Conservation (phyloP, 2,113 vertebrate genomes). For the Pseudopipra pipra region DNA sequence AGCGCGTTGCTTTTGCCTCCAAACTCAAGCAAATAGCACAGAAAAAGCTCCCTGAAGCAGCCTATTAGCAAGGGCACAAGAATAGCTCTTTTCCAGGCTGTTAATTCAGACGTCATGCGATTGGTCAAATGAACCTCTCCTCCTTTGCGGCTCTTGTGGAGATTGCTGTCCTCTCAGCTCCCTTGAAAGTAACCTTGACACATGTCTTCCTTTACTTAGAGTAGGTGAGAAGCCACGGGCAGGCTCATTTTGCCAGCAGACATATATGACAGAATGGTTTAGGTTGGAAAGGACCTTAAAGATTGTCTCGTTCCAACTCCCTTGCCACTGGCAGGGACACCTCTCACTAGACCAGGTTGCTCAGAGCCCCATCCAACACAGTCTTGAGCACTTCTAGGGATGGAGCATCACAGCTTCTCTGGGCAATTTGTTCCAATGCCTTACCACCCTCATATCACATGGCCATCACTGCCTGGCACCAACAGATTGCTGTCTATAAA, state of each 20-base stretch:
- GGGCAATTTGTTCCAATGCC: neutral
- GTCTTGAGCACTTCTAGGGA: neutral
- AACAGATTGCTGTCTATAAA: conserved; percentile 78
- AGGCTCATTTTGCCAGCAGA: conserved; percentile 74
- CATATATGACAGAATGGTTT: conserved; percentile 45
- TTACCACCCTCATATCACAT: conserved; percentile 52
- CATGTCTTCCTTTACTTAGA: conserved; percentile 80
- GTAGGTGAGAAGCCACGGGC: conserved; percentile 70
- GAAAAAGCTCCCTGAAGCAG: conserved; percentile 58
- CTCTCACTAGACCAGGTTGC: neutral
- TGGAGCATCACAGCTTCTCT: neutral
- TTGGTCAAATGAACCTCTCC: conserved; percentile 74
- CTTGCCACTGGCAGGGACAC: neutral
- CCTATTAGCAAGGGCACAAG: conserved; percentile 63
- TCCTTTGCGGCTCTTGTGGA: conserved; percentile 67
- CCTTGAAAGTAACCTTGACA: conserved; percentile 66
- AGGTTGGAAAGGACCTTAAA: neutral
- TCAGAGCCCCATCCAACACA: neutral
- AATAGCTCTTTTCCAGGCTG: conserved; percentile 78
- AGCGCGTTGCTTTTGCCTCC: neutral
- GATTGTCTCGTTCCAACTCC: neutral
- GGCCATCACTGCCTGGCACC: conserved; percentile 70
- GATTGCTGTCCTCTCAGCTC: conserved; percentile 75
- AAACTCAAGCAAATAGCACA: conserved; percentile 53
- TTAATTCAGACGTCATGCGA: conserved; percentile 76